A percentile compares a stretch with the other conserved stretches of the same genome.
These are phyloP conservation scores for Drosophila orosa DNA, from an alignment of 1,140 invertebrate species.

Conservation along the genomic window DNA sequence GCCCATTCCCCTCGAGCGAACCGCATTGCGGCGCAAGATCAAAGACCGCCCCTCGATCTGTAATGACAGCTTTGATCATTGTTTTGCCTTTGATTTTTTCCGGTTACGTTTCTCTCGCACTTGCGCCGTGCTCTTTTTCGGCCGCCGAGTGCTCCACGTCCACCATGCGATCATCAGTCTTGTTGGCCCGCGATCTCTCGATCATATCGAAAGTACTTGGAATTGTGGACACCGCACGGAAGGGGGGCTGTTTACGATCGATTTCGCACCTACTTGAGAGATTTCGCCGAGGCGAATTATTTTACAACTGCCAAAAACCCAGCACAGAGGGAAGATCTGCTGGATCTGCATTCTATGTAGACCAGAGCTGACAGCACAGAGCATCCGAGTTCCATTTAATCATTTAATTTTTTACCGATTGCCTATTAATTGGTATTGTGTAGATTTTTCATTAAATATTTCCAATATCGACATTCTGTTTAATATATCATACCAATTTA, in stretches of 20 bases:
- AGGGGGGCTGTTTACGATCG: constrained; percentile 53
- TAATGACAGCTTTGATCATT: constrained; percentile 84
- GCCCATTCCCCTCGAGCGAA: constrained; percentile 14
- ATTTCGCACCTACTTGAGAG: constrained; percentile 74
- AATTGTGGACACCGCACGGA: constrained; percentile 31
- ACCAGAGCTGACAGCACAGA: constrained; percentile 12
- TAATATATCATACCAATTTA: too few relatives aligned
- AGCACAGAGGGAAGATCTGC: not conserved
- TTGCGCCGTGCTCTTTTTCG: constrained; percentile 24
- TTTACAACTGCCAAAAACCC: constrained; percentile 38
- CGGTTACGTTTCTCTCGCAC: constrained; percentile 61
- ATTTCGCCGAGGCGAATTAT: constrained; percentile 40
- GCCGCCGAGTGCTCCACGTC: constrained; percentile 27
- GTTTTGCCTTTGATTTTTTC: constrained; percentile 82
- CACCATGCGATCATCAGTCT: constrained; percentile 37
- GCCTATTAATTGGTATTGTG: not conserved
- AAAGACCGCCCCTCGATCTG: constrained; percentile 81
- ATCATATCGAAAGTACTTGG: constrained; percentile 34
- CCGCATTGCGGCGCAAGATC: constrained; percentile 76
- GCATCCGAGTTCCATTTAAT: not conserved
- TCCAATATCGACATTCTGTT: not conserved
- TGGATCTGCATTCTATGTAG: not conserved
- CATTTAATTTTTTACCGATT: not conserved
- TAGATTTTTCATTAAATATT: not conserved
- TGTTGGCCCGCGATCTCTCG: constrained; percentile 16